These are phyloP conservation scores for Heterodera carotae DNA, from an alignment of 1,140 invertebrate species.

Conservation along the genomic window DNA sequence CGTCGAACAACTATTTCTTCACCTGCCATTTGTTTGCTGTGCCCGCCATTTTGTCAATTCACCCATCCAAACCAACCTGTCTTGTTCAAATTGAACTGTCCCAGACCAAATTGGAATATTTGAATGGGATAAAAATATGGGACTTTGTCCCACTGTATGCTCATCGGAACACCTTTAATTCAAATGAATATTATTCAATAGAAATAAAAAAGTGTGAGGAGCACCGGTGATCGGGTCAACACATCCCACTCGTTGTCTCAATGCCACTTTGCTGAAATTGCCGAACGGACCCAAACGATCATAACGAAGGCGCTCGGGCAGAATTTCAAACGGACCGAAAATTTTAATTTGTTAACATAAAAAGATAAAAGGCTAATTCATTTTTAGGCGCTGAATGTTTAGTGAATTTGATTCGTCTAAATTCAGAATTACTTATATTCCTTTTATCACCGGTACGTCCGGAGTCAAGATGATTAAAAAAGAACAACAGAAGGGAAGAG, in stretches of 20 bases:
- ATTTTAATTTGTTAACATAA: background rate
- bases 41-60: background rate
- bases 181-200: constrained; percentile 23
- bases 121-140: constrained; percentile 94
- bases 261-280: background rate
- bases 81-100: constrained; percentile 75
- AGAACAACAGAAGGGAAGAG: background rate
- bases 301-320: background rate
- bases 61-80: background rate
- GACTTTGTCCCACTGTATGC: constrained; percentile 83
- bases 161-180: constrained; percentile 72
- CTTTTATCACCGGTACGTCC: too few species aligned
- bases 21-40: background rate
- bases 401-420: too few species aligned
- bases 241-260: background rate
- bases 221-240: background rate
- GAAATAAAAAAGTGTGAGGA: background rate
- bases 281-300: background rate
- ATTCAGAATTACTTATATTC: too few species aligned
- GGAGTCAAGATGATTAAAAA: background rate
- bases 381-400: too few species aligned
- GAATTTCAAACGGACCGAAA: background rate
- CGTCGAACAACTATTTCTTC: background rate
- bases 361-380: too few species aligned
- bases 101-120: constrained; percentile 93